Base-by-base conservation (phyloP, 2,888 invertebrate genomes). In the Willowsia nigromaculata region DNA sequence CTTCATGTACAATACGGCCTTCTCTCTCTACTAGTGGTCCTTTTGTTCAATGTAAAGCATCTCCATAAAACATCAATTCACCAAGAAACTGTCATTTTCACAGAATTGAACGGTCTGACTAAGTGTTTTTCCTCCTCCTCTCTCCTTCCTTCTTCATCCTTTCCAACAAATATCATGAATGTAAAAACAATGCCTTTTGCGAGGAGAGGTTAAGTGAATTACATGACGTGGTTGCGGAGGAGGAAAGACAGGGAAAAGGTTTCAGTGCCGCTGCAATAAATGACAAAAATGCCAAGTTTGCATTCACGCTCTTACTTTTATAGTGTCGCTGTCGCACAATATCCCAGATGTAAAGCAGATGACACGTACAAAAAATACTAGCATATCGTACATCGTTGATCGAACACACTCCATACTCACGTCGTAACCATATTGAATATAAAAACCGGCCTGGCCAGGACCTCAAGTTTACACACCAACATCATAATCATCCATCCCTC, bases 271-370 rank as follows among this genome's bases (percentile, higher is more conserved):
- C 82, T 65, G 83, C 88, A 88, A 83, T 88, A 88, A 88, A 88
- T 83, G 88, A 83, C 50, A 78, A 88, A 88, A 88, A 88, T 88
- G 88, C 86, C 86, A 81, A 86, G 86, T 86, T 86, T 80, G 86
- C 86, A 81, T 82, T 88, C 82, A 83, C 78, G 81, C 81, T 62
- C 81, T 62, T 78, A 71, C 71, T 87, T 87, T 87, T 80, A 84
- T 80, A 84, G 84, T 78, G 78, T 68, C 53, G 65, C 47, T 74
- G 80, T 78, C 80, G 84, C 40, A 53, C 84, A 89, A 80, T 83
- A 88, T 88, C 88, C 88, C 88, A 88, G 88, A 88, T 88, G 88
- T 62, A 88, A 76, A 83, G 88, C 88, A 88, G 88, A 88, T 88
- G 83, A 88, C 88, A 88, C 88, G 88, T 88, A 78, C 88, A 37